Evolutionary conservation across 2,113 vertebrate genomes (phyloP).

Genomic region (Odontesthes bonariensis): DNA sequence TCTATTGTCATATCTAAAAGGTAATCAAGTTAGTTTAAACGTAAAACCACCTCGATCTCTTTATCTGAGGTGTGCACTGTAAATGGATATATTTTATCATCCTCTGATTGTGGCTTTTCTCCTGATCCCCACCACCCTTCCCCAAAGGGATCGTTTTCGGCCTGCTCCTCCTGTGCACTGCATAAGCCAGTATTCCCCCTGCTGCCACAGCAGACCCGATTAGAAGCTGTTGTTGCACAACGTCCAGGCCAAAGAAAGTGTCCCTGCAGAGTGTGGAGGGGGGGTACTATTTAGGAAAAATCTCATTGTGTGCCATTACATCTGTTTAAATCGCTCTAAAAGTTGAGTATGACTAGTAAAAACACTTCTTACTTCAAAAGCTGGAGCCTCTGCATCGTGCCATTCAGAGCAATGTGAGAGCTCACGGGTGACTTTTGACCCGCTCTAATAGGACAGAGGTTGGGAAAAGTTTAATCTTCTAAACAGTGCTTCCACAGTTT

Average conservation of each 20-base stretch:
- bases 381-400: slow-evolving; percentile 58
- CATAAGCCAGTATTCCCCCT: slow-evolving; percentile 82
- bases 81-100: slow-evolving; percentile 80
- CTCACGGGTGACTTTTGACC: background rate
- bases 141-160: slow-evolving; percentile 82
- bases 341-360: background rate
- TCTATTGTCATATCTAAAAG: background rate
- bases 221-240: slow-evolving; percentile 59
- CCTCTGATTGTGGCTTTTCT: slow-evolving; percentile 74
- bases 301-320: background rate
- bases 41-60: slow-evolving; percentile 82
- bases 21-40: background rate
- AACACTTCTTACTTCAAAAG: slow-evolving; percentile 57
- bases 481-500: background rate
- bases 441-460: slow-evolving; percentile 10
- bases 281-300: background rate
- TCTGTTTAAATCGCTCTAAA: background rate
- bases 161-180: slow-evolving; percentile 67
- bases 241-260: slow-evolving; percentile 64
- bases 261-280: slow-evolving; percentile 56
- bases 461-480: background rate
- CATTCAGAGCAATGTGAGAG: background rate
- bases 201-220: slow-evolving; percentile 76
- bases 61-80: slow-evolving; percentile 81
- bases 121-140: slow-evolving; percentile 90